Percentiles rank a stretch among this genome's conserved stretches.
These are phyloP conservation scores for Sipha maydis DNA, from an alignment of 2,888 invertebrate species.

Conservation along the genomic window DNA sequence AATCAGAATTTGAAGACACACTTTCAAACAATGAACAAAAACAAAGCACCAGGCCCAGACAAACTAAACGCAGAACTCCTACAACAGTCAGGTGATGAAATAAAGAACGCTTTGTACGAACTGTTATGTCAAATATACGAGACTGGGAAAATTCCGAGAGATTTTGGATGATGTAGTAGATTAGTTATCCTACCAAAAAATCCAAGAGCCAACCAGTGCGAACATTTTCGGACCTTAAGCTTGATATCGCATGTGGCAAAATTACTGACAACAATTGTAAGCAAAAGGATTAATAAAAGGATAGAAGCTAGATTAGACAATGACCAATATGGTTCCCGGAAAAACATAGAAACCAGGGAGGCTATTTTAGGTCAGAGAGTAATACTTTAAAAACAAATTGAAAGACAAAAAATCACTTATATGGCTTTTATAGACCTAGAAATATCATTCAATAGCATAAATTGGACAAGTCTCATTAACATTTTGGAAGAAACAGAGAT, in stretches of 20 bases:
- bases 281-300: neutral
- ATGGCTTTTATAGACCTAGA: no score
- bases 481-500: no score
- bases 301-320: slow-evolving; percentile 26
- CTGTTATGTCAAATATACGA: neutral
- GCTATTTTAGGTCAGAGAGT: neutral
- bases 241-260: no score
- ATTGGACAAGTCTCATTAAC: no score
- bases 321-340: slow-evolving; percentile 9
- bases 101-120: no score
- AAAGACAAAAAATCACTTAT: slow-evolving; percentile 32
- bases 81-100: no score
- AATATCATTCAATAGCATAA: no score
- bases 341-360: slow-evolving; percentile 28
- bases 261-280: slow-evolving; percentile 33
- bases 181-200: slow-evolving; percentile 55
- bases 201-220: slow-evolving; percentile 23
- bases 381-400: slow-evolving; percentile 46
- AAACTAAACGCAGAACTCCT: no score
- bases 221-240: slow-evolving; percentile 30
- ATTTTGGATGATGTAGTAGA: slow-evolving; percentile 39
- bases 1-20: no score
- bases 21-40: no score
- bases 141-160: slow-evolving; percentile 28
- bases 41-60: no score